Percentiles rank a stretch among this genome's conserved stretches.
Evolutionary conservation across 2,888 invertebrate genomes (phyloP).

Genomic region (Meteorus colon): DNA sequence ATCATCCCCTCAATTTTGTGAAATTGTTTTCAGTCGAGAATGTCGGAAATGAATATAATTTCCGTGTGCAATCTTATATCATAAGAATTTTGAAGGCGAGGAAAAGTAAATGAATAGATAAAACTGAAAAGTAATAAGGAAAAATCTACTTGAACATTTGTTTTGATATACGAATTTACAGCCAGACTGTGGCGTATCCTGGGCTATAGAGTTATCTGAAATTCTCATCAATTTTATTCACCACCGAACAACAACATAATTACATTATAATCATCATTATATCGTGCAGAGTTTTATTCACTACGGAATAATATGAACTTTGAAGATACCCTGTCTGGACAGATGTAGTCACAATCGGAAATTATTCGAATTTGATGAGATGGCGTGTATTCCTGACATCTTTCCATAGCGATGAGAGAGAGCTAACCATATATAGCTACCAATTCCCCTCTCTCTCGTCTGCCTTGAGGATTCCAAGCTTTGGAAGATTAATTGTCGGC

Average conservation of each 20-base stretch:
- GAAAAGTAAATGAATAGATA: background rate
- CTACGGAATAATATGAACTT: no score
- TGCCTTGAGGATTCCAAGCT: slow-evolving; percentile 23
- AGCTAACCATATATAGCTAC: slow-evolving; percentile 27
- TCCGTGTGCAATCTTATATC: slow-evolving; percentile 4
- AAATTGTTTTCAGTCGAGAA: slow-evolving; percentile 9
- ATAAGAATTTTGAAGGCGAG: background rate
- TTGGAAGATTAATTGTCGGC: slow-evolving; percentile 35
- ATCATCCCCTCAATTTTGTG: slow-evolving; percentile 14
- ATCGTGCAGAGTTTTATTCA: no score
- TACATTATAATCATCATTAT: no score
- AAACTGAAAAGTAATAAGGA: background rate
- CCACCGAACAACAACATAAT: no score
- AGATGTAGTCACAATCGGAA: slow-evolving; percentile 15
- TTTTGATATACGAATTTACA: background rate
- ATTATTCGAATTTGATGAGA: slow-evolving; percentile 25
- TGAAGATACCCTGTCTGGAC: background rate
- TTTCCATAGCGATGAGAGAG: background rate
- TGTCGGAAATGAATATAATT: slow-evolving; percentile 24
- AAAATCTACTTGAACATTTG: background rate
- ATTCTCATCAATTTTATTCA: no score
- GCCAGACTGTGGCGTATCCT: background rate
- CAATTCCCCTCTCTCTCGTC: slow-evolving; percentile 21
- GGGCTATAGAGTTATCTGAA: no score
- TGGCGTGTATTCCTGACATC: slow-evolving; percentile 26